Percentiles rank a stretch among this genome's conserved stretches.
phyloP scores from a whole-genome alignment of 2,797 vertebrate species.

The Schizopygopsis pylzovi region DNA sequence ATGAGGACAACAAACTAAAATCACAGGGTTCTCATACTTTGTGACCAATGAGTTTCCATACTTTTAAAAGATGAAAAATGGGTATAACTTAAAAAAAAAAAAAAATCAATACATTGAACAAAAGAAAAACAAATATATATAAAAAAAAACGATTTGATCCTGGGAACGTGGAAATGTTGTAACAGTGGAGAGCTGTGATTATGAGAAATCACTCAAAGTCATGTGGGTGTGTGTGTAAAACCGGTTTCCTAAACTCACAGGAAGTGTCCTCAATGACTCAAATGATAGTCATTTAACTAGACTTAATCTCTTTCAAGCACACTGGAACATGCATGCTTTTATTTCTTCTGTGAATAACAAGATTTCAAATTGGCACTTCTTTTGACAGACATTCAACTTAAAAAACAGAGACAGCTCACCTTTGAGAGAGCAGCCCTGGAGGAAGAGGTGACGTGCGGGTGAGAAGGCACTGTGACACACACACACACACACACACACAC shows the following conservation, averaged over 20 bases:
- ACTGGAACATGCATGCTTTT: background rate
- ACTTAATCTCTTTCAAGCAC: background rate
- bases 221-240: background rate
- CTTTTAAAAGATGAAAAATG: background rate
- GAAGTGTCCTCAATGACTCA: background rate
- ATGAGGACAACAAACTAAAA: background rate
- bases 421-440: constrained; percentile 91
- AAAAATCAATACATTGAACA: too few relatives aligned
- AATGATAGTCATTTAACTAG: background rate
- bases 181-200: background rate
- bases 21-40: background rate
- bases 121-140: background rate
- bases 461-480: constrained; percentile 85
- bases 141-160: background rate
- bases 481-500: background rate
- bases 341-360: background rate
- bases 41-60: background rate
- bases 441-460: constrained; percentile 89
- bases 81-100: background rate
- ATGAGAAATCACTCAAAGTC: background rate
- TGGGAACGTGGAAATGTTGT: background rate
- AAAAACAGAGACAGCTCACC: constrained; percentile 78
- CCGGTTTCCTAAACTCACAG: background rate
- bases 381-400: background rate
- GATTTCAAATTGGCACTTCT: background rate